Percentiles rank a stretch among this genome's conserved stretches.
phyloP scores from a whole-genome alignment of 1,140 invertebrate genomes.

The Steinernema feltiae region DNA sequence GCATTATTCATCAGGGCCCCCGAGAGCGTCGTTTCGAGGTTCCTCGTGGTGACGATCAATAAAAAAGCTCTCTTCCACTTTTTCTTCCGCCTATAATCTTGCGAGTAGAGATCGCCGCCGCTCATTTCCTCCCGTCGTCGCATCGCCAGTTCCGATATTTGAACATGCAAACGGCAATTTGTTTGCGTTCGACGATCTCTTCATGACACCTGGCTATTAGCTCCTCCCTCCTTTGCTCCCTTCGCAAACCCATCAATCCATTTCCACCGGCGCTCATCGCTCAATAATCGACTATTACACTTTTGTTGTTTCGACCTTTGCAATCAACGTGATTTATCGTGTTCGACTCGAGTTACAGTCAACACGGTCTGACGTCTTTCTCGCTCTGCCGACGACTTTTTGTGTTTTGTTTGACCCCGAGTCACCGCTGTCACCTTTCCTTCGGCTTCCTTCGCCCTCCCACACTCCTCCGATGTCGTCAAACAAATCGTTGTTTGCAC shows the following conservation, averaged over 20 bases:
- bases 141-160: background rate
- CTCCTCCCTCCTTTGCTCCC: background rate
- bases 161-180: background rate
- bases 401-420: conserved; percentile 4
- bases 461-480: background rate
- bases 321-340: conserved; percentile 1
- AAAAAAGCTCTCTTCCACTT: background rate
- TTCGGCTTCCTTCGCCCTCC: background rate
- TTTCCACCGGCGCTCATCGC: background rate
- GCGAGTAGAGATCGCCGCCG: background rate
- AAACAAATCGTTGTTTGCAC: background rate
- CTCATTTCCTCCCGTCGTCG: background rate
- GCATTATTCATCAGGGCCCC: background rate
- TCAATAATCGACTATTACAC: background rate
- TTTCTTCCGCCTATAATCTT: no score
- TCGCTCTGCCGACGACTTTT: background rate
- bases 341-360: background rate
- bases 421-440: background rate
- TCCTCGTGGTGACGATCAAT: background rate
- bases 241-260: conserved; percentile 13
- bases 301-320: conserved; percentile 8
- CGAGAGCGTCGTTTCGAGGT: background rate
- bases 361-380: background rate
- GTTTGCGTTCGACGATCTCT: background rate
- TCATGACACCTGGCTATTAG: background rate